phyloP scores from a whole-genome alignment of 2,888 invertebrate species.

The Dioctria linearis region DNA sequence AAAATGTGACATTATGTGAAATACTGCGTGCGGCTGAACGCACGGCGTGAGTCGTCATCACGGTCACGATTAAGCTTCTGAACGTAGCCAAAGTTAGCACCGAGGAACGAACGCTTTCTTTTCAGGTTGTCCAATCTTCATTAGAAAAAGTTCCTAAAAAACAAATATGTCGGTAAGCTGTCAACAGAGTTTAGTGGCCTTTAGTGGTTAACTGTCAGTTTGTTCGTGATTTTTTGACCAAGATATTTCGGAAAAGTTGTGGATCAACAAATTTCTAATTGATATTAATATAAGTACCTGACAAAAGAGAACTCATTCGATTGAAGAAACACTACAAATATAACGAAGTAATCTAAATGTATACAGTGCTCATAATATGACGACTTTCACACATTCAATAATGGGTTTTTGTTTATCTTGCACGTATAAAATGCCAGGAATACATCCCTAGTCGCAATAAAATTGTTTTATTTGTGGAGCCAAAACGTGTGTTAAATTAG shows the following conservation, averaged over 20 bases:
- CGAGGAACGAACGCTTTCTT: not conserved
- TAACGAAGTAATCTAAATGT: not conserved
- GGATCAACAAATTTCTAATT: not conserved
- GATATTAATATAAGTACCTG: not conserved
- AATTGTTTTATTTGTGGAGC: conserved; percentile 4
- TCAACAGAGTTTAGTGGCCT: conserved; percentile 42
- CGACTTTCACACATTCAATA: conserved; percentile 2
- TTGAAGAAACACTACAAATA: not conserved
- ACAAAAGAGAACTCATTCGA: not conserved
- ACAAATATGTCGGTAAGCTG: conserved; percentile 39
- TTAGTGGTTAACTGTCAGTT: conserved; percentile 11
- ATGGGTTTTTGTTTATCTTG: conserved; percentile 45
- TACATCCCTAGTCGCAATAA: conserved; percentile 41
- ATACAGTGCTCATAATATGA: conserved; percentile 1
- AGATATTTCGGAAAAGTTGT: not conserved
- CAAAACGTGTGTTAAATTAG: not conserved
- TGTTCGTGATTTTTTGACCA: not conserved
- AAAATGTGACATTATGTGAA: no score
- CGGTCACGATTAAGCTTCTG: no score
- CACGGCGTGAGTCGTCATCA: no score
- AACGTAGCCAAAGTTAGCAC: no score
- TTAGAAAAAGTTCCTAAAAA: not conserved
- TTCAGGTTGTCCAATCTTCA: not conserved
- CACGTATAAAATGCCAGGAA: conserved; percentile 39
- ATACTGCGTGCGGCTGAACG: no score